Base-by-base conservation (phyloP, 2,888 invertebrate genomes). In the Autographa gamma region DNA sequence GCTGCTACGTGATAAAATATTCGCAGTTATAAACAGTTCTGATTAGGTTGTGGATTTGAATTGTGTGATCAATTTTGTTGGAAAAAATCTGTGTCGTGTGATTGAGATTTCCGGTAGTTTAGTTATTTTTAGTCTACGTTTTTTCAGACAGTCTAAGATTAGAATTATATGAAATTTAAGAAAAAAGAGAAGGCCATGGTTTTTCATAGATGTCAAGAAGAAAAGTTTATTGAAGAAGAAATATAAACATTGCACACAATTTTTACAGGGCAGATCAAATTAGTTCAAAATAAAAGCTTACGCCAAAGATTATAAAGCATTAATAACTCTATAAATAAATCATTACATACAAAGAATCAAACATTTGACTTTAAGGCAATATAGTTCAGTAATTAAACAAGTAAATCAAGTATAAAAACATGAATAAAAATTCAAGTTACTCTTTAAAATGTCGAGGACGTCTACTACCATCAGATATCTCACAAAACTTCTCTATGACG, bases 1-100 rank as follows among this genome's bases (percentile, higher is more conserved):
- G 77, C 41, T 61, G 71, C 68, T 77, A 82, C 83, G 83, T 84
- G 84, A 76, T 80, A 63, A 69, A 75, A 43, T 67, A 65, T 82
- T 58, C 9, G 74, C 73, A 75, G 76, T 83, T 82, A 82, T 62
- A 52, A 74, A 78, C 74, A 75, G 74, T 77, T 74, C 64, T 65
- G 60, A 34, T 69, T 54, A 58, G 60, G 59, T 66, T 48, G 61
- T 60, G 11, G 19, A 66, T 66, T 68, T 71, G 59, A 59, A 69
- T 69, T 62, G 16, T 48, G 43, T 63, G 63, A 66, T 19, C 25
- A 25, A 56, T 19, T 56, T 25, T 56, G 3, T 56, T 13, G 9
- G 19, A 56, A 25, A 25, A 56, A 25, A 56, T 56, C 54, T 19
- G 13, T 56, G 54, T 56, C 54, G 19, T 25, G 54, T 56, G 19